Evolutionary conservation across 2,113 vertebrate species (phyloP).

Genomic region (Lonchura striata): DNA sequence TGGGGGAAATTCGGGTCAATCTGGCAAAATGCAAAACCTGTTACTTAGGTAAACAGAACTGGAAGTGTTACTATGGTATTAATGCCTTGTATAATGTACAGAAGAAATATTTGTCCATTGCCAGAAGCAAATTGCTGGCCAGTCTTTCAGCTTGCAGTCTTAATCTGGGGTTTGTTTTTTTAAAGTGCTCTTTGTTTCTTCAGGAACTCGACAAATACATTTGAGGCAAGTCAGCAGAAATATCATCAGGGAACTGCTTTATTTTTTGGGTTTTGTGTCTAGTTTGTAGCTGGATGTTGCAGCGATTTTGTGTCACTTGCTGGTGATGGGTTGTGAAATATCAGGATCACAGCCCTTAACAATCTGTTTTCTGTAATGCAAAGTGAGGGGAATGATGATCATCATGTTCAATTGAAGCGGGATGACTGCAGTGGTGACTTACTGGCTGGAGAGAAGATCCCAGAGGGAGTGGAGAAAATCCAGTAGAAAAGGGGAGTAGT

Average conservation of each 20-base stretch:
- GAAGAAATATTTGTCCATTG: neutral
- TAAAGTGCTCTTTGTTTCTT: neutral
- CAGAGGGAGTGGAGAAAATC: neutral
- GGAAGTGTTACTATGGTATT: neutral
- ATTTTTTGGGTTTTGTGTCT: neutral
- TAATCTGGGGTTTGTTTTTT: neutral
- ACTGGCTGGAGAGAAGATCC: neutral
- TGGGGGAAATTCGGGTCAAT: neutral
- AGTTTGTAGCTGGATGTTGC: neutral
- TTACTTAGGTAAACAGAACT: neutral
- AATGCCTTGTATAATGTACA: fast-evolving
- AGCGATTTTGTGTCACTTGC: neutral
- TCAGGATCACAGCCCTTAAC: neutral
- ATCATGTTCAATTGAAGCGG: neutral
- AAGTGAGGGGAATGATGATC: neutral
- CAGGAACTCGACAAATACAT: neutral
- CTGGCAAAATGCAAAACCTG: neutral
- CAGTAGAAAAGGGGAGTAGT: neutral
- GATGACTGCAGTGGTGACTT: neutral
- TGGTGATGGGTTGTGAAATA: neutral
- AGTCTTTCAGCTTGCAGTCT: neutral
- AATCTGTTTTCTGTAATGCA: neutral
- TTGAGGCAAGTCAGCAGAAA: neutral
- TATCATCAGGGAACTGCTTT: neutral
- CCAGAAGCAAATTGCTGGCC: neutral